A percentile compares a stretch with the other conserved stretches of the same genome.
These are phyloP conservation scores for Crocodylus rhombifer DNA, from an alignment of 2,797 vertebrate species.

Conservation along the genomic window DNA sequence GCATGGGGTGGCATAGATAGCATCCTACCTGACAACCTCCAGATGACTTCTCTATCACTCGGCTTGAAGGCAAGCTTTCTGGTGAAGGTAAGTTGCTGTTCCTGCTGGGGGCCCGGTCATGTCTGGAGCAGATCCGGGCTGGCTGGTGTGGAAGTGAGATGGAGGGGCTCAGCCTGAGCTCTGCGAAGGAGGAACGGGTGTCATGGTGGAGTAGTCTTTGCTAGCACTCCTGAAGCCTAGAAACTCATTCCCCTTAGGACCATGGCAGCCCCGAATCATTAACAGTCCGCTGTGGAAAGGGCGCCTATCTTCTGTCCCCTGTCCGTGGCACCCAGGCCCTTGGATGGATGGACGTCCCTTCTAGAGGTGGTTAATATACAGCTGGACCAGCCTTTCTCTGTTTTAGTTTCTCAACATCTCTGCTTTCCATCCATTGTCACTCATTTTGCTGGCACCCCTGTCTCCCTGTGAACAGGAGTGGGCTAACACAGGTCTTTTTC, in stretches of 20 bases:
- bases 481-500: neutral
- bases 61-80: neutral
- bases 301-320: neutral
- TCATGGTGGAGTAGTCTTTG: neutral
- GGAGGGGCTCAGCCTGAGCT: neutral
- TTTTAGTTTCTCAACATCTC: neutral
- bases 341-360: neutral
- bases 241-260: neutral
- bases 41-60: neutral
- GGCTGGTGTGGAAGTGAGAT: accelerated
- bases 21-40: no score
- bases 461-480: no score
- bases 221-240: neutral
- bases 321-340: no score
- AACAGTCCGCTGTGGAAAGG: neutral
- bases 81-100: neutral
- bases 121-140: neutral
- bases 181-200: neutral
- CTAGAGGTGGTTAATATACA: neutral
- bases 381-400: neutral
- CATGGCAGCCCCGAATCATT: neutral
- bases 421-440: accelerated
- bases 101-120: neutral
- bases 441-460: neutral
- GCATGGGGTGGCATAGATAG: no score